Conservation (phyloP, 2,888 invertebrate genomes). For the Drosophila infuscata region DNA sequence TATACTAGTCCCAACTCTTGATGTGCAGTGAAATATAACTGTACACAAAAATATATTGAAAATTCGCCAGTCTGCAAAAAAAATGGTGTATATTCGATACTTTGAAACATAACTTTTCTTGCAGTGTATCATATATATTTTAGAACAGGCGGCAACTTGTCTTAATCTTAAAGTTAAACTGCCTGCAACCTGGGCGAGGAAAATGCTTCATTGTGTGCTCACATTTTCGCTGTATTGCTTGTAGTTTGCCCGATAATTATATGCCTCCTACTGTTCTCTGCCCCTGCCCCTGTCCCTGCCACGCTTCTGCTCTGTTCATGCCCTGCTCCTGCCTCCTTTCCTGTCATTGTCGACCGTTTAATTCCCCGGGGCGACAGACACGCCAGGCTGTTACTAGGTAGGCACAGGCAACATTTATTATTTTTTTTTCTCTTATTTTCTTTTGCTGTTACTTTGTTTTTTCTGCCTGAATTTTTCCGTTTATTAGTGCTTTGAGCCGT, state of each 20-base stretch:
- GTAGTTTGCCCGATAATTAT: slow-evolving; percentile 50
- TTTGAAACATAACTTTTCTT: not conserved
- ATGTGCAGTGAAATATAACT: not conserved
- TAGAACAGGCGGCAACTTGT: slow-evolving; percentile 5
- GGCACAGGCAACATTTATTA: slow-evolving; percentile 9
- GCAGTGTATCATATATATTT: slow-evolving; percentile 6
- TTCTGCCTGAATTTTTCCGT: slow-evolving; percentile 15
- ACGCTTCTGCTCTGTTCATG: not conserved
- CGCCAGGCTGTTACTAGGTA: slow-evolving; percentile 23
- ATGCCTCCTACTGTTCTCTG: slow-evolving; percentile 1
- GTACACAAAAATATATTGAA: not conserved
- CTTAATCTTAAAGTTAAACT: slow-evolving; percentile 37
- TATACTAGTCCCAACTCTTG: not conserved
- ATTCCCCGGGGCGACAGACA: slow-evolving; percentile 59
- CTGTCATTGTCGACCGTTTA: slow-evolving; percentile 28
- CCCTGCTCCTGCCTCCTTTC: not conserved
- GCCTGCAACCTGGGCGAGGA: slow-evolving; percentile 23
- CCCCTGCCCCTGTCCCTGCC: not conserved
- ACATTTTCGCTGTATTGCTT: slow-evolving; percentile 40
- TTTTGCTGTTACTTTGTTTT: slow-evolving; percentile 13
- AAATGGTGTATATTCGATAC: not conserved
- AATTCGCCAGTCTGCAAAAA: no score
- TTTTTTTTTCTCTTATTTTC: slow-evolving; percentile 6
- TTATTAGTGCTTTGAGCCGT: slow-evolving; percentile 45
- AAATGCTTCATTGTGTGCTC: slow-evolving; percentile 35